phyloP scores from a whole-genome alignment of 2,113 vertebrate species.

The Tichodroma muraria region DNA sequence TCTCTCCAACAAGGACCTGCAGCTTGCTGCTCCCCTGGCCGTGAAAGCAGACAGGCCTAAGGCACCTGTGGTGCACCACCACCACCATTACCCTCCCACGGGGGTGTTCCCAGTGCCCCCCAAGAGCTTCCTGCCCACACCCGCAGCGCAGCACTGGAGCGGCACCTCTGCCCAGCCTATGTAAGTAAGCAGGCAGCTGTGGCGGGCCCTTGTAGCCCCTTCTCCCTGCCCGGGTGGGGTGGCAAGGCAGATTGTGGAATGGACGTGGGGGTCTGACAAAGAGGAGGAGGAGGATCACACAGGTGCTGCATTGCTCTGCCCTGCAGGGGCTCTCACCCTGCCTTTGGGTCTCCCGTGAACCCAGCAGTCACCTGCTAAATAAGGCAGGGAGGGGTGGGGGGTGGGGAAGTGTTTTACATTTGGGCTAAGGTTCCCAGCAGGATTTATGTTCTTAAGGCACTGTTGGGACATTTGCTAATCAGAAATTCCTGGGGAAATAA shows the following conservation, averaged over 20 bases:
- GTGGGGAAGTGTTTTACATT: not conserved
- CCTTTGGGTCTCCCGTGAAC: not conserved
- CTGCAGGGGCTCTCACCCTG: not conserved
- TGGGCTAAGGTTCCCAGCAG: not conserved
- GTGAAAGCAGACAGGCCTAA: conserved; percentile 59
- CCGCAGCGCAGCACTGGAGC: not conserved
- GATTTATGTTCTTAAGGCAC: not conserved
- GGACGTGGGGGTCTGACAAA: not conserved
- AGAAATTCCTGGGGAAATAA: not conserved
- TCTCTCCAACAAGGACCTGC: conserved; percentile 50
- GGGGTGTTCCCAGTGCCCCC: not conserved
- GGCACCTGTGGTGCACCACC: conserved; percentile 73
- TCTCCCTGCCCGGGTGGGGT: not conserved
- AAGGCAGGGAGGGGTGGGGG: not conserved
- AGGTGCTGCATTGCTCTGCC: not conserved
- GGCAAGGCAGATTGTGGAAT: not conserved
- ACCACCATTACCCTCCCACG: conserved; percentile 74
- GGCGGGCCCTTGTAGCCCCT: fast-evolving
- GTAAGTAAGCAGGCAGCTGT: conserved; percentile 32
- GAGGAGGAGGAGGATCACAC: not conserved
- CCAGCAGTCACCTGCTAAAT: not conserved
- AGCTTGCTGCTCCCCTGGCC: not conserved
- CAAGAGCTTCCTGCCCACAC: conserved; percentile 31
- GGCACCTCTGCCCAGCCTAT: conserved; percentile 36
- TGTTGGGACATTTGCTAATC: not conserved